These are phyloP conservation scores for Grantiella picta DNA, from an alignment of 2,113 vertebrate species.

Conservation along the genomic window DNA sequence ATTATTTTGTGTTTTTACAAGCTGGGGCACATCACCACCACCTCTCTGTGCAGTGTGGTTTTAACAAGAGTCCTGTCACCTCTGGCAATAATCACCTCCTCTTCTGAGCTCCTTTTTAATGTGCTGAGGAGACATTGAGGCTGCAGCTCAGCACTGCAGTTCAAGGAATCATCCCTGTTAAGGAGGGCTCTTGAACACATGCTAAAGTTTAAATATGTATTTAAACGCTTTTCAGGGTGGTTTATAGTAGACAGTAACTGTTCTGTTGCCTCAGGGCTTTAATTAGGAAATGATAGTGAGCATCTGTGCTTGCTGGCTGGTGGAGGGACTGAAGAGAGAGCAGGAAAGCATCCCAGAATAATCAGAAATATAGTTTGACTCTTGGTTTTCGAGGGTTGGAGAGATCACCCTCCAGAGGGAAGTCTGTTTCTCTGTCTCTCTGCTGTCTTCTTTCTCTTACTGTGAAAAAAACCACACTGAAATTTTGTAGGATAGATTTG, in stretches of 20 bases:
- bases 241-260: not conserved
- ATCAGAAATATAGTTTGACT: not conserved
- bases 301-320: not conserved
- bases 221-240: slow-evolving; percentile 1
- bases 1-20: not conserved
- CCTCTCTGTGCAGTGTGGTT: not conserved
- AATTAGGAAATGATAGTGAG: slow-evolving; percentile 18
- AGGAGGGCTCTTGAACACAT: not conserved
- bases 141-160: not conserved
- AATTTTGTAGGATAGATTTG: not conserved
- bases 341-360: not conserved
- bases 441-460: not conserved
- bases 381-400: not conserved
- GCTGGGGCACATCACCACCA: not conserved
- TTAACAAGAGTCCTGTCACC: not conserved
- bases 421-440: not conserved
- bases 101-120: not conserved
- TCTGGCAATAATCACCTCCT: not conserved
- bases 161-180: not conserved
- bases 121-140: not conserved
- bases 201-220: not conserved
- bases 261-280: not conserved
- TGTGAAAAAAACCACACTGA: not conserved
- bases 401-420: not conserved
- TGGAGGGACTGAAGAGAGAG: not conserved